Percentiles rank a stretch among this genome's conserved stretches.
phyloP scores from a whole-genome alignment of 2,888 invertebrate species.

The Platynereis dumerilii region DNA sequence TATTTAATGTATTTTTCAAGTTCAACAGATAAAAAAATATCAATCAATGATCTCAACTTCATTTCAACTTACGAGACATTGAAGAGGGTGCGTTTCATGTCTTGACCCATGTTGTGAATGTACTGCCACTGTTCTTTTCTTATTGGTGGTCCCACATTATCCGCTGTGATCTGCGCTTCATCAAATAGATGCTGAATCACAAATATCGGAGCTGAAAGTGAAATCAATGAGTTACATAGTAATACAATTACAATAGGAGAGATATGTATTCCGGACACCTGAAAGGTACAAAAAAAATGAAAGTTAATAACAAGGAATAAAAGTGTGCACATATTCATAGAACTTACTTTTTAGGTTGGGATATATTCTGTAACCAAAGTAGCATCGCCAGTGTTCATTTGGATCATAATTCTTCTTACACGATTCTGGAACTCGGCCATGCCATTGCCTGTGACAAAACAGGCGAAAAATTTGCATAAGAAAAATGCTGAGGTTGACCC shows the following conservation, averaged over 20 bases:
- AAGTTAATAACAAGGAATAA: no score
- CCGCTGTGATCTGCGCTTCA: slow-evolving; percentile 91
- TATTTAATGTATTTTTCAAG: no score
- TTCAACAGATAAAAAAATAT: no score
- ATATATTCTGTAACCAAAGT: slow-evolving; percentile 88
- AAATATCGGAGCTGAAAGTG: slow-evolving; percentile 84
- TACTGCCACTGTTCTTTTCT: slow-evolving; percentile 92
- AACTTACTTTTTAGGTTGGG: slow-evolving; percentile 79
- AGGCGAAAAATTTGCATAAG: no score
- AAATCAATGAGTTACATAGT: slow-evolving; percentile 3
- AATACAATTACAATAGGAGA: no score
- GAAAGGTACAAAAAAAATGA: no score
- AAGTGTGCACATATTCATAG: no score
- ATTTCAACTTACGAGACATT: slow-evolving; percentile 73
- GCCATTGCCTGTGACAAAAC: slow-evolving; percentile 62
- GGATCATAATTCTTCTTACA: slow-evolving; percentile 74
- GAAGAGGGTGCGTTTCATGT: slow-evolving; percentile 79
- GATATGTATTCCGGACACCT: no score
- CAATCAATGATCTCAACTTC: no score
- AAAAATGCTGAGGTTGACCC: no score
- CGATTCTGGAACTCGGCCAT: slow-evolving; percentile 78
- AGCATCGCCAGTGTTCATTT: slow-evolving; percentile 86
- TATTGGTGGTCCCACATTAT: slow-evolving; percentile 87
- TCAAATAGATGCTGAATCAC: slow-evolving; percentile 95
- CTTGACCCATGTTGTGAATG: slow-evolving; percentile 87